Evolutionary conservation across 2,888 invertebrate genomes (phyloP).

Genomic region (Mylabris sibirica): DNA sequence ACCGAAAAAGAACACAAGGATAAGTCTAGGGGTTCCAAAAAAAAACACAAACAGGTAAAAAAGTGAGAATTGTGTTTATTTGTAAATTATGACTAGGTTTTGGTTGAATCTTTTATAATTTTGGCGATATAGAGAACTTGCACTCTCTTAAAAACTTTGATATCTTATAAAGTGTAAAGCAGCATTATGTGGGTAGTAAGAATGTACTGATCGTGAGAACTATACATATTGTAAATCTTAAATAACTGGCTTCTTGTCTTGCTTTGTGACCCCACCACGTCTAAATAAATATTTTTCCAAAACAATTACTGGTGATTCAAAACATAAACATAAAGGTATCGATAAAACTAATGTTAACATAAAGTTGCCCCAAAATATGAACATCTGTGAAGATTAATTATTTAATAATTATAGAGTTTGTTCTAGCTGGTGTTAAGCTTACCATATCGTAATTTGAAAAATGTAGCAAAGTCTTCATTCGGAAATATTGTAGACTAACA

Average conservation of each 20-base stretch:
- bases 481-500: conserved; percentile 20
- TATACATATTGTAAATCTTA: background rate
- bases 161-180: too few relatives aligned
- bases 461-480: conserved; percentile 17
- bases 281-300: conserved; percentile 26
- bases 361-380: conserved; percentile 29
- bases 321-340: conserved; percentile 31
- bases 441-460: conserved; percentile 33
- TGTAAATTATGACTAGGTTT: too few relatives aligned
- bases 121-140: too few relatives aligned
- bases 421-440: background rate
- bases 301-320: conserved; percentile 36
- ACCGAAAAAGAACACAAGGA: too few relatives aligned
- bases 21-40: too few relatives aligned
- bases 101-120: too few relatives aligned
- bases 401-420: background rate
- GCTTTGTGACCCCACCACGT: background rate
- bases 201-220: too few relatives aligned
- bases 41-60: too few relatives aligned
- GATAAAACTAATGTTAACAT: conserved; percentile 20
- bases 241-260: background rate
- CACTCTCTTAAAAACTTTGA: too few relatives aligned
- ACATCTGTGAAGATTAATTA: conserved; percentile 15
- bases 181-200: too few relatives aligned
- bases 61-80: too few relatives aligned